A percentile compares a stretch with the other conserved stretches of the same genome.
phyloP scores from a whole-genome alignment of 2,797 vertebrate genomes.

The Notolabrus celidotus region DNA sequence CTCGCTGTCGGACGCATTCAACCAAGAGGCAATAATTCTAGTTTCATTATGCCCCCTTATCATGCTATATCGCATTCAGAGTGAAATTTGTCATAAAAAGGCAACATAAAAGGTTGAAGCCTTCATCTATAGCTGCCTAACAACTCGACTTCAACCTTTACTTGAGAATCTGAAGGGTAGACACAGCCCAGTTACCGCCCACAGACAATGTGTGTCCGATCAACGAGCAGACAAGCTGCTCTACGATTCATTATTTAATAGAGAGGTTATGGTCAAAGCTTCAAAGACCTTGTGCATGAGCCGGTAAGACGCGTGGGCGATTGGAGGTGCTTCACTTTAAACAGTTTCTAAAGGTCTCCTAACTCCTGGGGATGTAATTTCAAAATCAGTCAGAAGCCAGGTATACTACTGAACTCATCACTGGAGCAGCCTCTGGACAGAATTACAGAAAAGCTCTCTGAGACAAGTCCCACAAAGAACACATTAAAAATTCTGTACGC shows the following conservation, averaged over 20 bases:
- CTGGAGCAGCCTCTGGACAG: slow-evolving; percentile 9
- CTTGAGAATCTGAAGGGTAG: slow-evolving; percentile 21
- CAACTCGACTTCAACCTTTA: slow-evolving; percentile 55
- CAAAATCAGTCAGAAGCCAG: slow-evolving; percentile 44
- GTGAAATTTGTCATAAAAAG: background rate
- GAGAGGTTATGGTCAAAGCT: slow-evolving; percentile 47
- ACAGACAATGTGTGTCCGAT: slow-evolving; percentile 24
- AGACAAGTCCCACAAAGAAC: slow-evolving; percentile 14
- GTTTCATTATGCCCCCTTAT: background rate
- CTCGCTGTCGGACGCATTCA: background rate
- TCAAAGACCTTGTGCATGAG: slow-evolving; percentile 52
- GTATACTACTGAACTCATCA: slow-evolving; percentile 15
- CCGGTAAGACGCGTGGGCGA: slow-evolving; percentile 18
- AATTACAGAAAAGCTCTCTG: slow-evolving; percentile 16
- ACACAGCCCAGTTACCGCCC: slow-evolving; percentile 4
- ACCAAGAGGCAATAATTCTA: background rate
- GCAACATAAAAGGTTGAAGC: slow-evolving; percentile 2
- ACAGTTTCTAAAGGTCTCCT: slow-evolving; percentile 60
- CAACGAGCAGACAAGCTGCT: slow-evolving; percentile 34
- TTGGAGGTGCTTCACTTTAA: slow-evolving; percentile 38
- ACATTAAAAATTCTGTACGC: slow-evolving; percentile 5
- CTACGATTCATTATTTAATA: slow-evolving; percentile 68
- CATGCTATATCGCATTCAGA: slow-evolving; percentile 6
- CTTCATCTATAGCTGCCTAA: background rate
- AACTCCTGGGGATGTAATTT: slow-evolving; percentile 50